Conservation (phyloP, 2,797 vertebrate species). For the Sciurus vulgaris region DNA sequence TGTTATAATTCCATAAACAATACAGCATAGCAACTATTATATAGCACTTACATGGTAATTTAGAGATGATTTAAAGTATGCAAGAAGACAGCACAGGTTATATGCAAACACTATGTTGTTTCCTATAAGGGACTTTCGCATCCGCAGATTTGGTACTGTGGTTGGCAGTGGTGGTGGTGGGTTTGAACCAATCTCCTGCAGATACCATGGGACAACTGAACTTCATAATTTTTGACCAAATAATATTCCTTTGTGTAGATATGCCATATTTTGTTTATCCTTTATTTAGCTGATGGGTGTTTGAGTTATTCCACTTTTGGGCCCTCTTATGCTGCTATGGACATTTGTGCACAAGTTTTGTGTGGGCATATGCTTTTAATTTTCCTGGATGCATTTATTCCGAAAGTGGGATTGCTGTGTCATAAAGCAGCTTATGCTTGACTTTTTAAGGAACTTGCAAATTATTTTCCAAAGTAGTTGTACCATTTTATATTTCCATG, state of each 20-base stretch:
- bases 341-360: not conserved
- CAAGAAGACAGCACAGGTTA: not conserved
- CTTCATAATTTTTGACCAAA: not conserved
- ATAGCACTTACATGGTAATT: not conserved
- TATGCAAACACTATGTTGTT: not conserved
- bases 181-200: not conserved
- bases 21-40: not conserved
- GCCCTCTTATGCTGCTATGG: not conserved
- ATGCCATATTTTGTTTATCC: not conserved
- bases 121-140: not conserved
- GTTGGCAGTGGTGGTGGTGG: no score
- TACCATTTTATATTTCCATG: not conserved
- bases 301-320: not conserved
- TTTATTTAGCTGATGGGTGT: not conserved
- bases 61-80: not conserved
- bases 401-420: not conserved
- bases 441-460: slow-evolving; percentile 38
- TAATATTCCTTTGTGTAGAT: not conserved
- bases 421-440: not conserved
- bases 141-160: not conserved
- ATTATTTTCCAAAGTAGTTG: not conserved
- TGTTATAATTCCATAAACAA: not conserved
- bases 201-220: not conserved
- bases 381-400: not conserved
- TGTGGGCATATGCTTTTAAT: not conserved